Evolutionary conservation across 2,113 vertebrate genomes (phyloP), one percentile per base, ranked within the genome.

Genomic region (Nycticebus coucang): DNA sequence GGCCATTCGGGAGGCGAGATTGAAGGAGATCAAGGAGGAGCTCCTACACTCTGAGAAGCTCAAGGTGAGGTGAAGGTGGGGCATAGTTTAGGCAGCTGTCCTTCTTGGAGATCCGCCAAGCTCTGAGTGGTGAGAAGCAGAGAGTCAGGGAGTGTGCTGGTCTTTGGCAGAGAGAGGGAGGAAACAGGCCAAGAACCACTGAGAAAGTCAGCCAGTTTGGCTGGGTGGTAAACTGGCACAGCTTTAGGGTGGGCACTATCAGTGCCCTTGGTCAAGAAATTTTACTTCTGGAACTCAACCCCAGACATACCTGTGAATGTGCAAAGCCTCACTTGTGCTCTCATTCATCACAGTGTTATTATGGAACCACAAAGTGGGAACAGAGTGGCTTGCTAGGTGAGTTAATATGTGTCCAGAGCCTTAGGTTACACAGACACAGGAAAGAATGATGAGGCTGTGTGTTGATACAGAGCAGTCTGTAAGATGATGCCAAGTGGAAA

Each of bases 1-100:
- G 97, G 99, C 99, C 0, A 99, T 99, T 80, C 99, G 98, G 53
- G 99, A 99, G 94, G 99, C 99, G 0, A 97, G 99, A 64, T 97
- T 99, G 96, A 99, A 99, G 55, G 99, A 99, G 98, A 99, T 99
- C 98, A 99, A 99, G 90, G 99, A 99, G n/a, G 99, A 99, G 96
- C 98, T 99, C 86, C 98, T 99, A 18, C 99, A 99, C 86, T 99
- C 99, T 0, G 99, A 99, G 89, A 99, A 99, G 60, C 99, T 99
- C 8, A 99, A 99, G 99, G 99, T 99, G 88, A 97, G 97, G 1
- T 17, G 5, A 11, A 2, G 45, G 28, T 74, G 84, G 41, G n/a
- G 8, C 14, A 9, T 5, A 33, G 13, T 68, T 50, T 53, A 19
- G 19, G 33, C 1, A 5, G 30, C 62, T 64, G 50, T 2, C 50